Evolutionary conservation across 2,888 invertebrate genomes (phyloP).

Genomic region (Nomada hirtipes): DNA sequence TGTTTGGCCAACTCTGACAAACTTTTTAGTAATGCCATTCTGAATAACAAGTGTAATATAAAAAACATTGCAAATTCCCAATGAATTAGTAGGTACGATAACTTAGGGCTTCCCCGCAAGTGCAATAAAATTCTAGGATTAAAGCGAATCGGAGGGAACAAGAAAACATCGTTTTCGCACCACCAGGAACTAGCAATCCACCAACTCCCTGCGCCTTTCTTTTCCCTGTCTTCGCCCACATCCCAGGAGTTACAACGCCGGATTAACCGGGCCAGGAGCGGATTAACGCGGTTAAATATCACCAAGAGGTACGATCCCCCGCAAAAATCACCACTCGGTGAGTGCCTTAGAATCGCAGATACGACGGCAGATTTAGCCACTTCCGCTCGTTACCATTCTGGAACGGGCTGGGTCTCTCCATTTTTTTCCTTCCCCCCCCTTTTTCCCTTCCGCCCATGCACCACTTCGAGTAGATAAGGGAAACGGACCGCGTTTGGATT

Average conservation of each 20-base stretch:
- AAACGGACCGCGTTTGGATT: conserved; percentile 12
- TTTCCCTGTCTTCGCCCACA: background rate
- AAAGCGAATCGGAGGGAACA: background rate
- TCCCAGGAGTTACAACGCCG: conserved; percentile 46
- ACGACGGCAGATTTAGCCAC: conserved; percentile 44
- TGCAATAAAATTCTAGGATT: background rate
- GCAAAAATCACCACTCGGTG: conserved; percentile 31
- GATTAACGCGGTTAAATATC: conserved; percentile 63
- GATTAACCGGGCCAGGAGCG: conserved; percentile 45
- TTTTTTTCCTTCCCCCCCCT: no score
- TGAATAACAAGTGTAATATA: no score
- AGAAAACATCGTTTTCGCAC: no score
- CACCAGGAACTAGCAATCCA: background rate
- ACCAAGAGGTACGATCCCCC: conserved; percentile 18
- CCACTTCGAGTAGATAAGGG: conserved; percentile 42
- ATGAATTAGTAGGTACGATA: no score
- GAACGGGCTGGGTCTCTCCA: background rate
- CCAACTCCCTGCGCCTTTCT: background rate
- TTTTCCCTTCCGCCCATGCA: background rate
- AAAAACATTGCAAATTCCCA: no score
- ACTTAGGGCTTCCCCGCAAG: no score
- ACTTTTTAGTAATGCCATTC: no score
- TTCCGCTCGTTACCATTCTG: conserved; percentile 44
- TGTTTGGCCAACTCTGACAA: no score
- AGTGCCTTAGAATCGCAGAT: conserved; percentile 51